A percentile compares a stretch with the other conserved stretches of the same genome.
These are phyloP conservation scores for Orchesella cincta DNA, from an alignment of 1,140 invertebrate species.

Conservation along the genomic window DNA sequence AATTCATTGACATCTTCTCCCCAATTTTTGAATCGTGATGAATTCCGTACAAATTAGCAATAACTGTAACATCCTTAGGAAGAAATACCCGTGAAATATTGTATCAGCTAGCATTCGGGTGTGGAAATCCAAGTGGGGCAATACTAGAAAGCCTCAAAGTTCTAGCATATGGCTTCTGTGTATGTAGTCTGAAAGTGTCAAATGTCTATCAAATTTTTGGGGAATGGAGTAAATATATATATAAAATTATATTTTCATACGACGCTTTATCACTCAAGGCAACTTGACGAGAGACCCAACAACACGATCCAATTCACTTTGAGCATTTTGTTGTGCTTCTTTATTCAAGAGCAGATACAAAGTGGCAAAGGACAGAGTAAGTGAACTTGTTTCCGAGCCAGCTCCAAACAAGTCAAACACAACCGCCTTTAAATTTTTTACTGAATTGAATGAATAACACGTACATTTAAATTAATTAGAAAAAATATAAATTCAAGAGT, in stretches of 20 bases:
- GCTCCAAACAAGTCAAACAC: neutral
- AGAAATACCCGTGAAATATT: constrained; percentile 57
- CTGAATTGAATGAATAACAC: too few species aligned
- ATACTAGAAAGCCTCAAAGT: constrained; percentile 58
- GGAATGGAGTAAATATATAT: neutral
- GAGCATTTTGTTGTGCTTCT: neutral
- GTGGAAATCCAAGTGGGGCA: constrained; percentile 57
- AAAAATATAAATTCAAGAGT: neutral
- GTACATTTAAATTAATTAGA: neutral
- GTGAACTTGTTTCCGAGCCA: neutral
- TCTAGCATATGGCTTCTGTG: constrained; percentile 60
- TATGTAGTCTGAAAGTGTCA: too few species aligned
- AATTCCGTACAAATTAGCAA: constrained; percentile 74
- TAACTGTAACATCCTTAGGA: constrained; percentile 70
- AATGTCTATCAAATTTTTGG: constrained; percentile 53
- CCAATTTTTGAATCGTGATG: constrained; percentile 72
- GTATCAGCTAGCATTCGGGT: constrained; percentile 56
- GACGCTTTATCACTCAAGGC: constrained; percentile 57
- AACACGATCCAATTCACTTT: constrained; percentile 61
- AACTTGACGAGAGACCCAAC: constrained; percentile 57
- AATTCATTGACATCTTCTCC: constrained; percentile 70
- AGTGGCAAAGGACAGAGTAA: neutral
- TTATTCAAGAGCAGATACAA: neutral
- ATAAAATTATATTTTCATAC: constrained; percentile 46
- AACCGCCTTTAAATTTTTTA: neutral